phyloP scores from a whole-genome alignment of 2,888 invertebrate species.

The Andrena haemorrhoa region DNA sequence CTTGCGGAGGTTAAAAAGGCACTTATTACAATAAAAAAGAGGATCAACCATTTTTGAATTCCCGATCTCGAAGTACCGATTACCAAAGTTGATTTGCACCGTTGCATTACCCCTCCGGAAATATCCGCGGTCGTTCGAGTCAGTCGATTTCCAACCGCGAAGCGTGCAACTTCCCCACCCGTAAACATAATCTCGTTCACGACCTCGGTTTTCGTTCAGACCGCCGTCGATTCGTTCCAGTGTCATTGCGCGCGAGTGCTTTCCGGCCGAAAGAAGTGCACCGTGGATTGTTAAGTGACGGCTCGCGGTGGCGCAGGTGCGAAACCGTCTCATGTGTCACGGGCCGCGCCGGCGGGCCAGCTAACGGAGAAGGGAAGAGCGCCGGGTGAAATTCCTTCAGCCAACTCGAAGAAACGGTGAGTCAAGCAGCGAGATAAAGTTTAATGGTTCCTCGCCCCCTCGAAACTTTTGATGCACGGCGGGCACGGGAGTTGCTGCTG shows the following conservation, averaged over 20 bases:
- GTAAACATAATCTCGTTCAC: slow-evolving; percentile 6
- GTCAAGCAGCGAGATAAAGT: slow-evolving; percentile 66
- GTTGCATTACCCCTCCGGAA: too few relatives aligned
- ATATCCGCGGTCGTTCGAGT: too few relatives aligned
- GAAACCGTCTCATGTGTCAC: slow-evolving; percentile 51
- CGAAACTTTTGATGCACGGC: slow-evolving; percentile 59
- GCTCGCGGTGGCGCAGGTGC: slow-evolving; percentile 57
- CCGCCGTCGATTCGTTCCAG: slow-evolving; percentile 13
- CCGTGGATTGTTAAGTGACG: slow-evolving; percentile 34
- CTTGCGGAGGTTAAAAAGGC: too few relatives aligned
- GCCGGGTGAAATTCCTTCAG: slow-evolving; percentile 47
- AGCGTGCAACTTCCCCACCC: background rate
- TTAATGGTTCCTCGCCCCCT: slow-evolving; percentile 55
- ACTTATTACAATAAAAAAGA: too few relatives aligned
- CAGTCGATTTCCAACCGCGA: too few relatives aligned
- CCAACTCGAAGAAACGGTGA: slow-evolving; percentile 66
- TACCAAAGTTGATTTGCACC: too few relatives aligned
- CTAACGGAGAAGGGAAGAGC: slow-evolving; percentile 35
- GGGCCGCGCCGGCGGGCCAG: slow-evolving; percentile 28
- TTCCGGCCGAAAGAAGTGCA: slow-evolving; percentile 6
- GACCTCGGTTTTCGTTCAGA: background rate
- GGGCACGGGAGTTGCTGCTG: slow-evolving; percentile 25
- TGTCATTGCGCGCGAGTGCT: slow-evolving; percentile 3
- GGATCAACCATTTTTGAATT: too few relatives aligned
- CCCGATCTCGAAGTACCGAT: too few relatives aligned